Base-by-base conservation (phyloP, 2,113 vertebrate species). In the Aegotheles bennettii region DNA sequence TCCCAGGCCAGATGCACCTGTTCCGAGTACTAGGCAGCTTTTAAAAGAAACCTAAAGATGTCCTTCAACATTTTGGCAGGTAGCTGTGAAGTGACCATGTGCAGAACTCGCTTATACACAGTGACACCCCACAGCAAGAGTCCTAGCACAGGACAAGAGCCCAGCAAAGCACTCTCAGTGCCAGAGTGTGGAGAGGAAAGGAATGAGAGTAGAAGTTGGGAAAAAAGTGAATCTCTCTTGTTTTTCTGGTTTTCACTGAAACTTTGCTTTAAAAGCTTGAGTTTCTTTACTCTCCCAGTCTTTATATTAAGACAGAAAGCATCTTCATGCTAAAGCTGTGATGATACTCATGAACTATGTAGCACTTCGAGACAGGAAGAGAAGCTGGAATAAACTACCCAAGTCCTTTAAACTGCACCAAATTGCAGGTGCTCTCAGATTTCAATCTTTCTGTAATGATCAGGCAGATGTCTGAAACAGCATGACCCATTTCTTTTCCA, bases 1-100 rank as follows among this genome's bases (percentile, higher is more conserved):
- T 10, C 42, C 43, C 25, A 29, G 21, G 60, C 36, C 45, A 47
- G 67, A 35, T 29, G 38, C 14, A 33, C n/a, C n/a, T 3, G 4
- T 33, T 7, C 6, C 9, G 29, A 26, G 5, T 8, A 3, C 7
- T 19, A 9, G n/a, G 26, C 2, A 4, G 16, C 25, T 51, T 47
- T 45, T 15, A 26, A 25, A 57, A 45, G 29, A 60, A 47, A 80
- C 35, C 28, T 42, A 23, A 7, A 40, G 33, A 23, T 11, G 38
- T 7, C 13, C 10, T 73, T 48, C 45, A 53, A 24, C 15, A 24
- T 33, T 60, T 61, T 43, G 71, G 20, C 26, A 60, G 17, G 24
- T 17, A 47, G 10, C 13, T 25, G 28, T 43, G 40, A 29, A 36
- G 23, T 2, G 1, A 31, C 1, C 47, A 31, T 2, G 12, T 23